phyloP scores from a whole-genome alignment of 2,888 invertebrate genomes.

The Nemotelus nigrinus region DNA sequence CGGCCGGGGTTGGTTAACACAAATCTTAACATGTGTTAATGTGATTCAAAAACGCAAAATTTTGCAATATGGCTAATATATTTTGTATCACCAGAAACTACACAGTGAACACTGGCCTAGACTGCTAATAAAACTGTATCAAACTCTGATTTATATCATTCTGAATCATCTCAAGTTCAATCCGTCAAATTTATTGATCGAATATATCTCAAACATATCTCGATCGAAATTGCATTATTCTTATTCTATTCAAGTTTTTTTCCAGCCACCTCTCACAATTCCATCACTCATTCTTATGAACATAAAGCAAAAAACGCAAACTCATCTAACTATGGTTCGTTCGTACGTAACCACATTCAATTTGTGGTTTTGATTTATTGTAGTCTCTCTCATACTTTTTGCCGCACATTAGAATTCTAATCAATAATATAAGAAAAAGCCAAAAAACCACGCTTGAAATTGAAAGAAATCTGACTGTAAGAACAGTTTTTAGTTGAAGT shows the following conservation, averaged over 20 bases:
- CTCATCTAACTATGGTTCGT: constrained; percentile 19
- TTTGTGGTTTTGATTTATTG: constrained; percentile 36
- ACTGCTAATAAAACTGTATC: too few relatives aligned
- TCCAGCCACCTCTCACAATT: too few relatives aligned
- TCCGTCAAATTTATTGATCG: background rate
- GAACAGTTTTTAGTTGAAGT: background rate
- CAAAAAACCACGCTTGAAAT: background rate
- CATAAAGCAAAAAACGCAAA: constrained; percentile 19
- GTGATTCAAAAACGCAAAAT: too few relatives aligned
- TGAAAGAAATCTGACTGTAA: constrained; percentile 11
- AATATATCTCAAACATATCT: background rate
- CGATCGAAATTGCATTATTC: background rate
- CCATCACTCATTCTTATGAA: background rate
- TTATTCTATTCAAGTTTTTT: background rate
- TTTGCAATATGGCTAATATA: too few relatives aligned
- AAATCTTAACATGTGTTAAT: too few relatives aligned
- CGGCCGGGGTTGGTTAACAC: too few relatives aligned
- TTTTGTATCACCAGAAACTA: too few relatives aligned
- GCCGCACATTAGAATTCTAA: constrained; percentile 29
- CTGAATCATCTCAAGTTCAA: too few relatives aligned
- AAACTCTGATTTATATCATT: too few relatives aligned
- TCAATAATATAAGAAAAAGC: constrained; percentile 28
- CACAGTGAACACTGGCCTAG: too few relatives aligned
- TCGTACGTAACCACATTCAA: constrained; percentile 31
- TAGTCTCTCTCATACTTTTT: constrained; percentile 25